Conservation (phyloP, 2,888 invertebrate genomes). For the Ormyrus labotus region DNA sequence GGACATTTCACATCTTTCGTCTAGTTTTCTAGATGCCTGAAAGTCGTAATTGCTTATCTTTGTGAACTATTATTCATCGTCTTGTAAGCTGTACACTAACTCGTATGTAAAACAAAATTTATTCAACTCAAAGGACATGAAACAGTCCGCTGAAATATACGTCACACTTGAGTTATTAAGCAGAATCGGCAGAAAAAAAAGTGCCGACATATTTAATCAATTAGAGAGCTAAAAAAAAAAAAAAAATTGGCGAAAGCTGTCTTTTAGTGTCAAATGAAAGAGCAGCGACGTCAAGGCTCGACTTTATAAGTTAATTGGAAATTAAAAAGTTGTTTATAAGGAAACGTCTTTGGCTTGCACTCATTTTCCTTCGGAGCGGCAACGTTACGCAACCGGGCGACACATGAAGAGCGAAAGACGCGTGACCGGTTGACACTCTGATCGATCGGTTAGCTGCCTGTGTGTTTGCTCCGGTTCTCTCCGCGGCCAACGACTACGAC, state of each 20-base stretch:
- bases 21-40: too few species aligned
- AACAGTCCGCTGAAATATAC: background rate
- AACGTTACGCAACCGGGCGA: conserved; percentile 41
- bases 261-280: background rate
- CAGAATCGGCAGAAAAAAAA: background rate
- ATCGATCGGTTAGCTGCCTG: conserved; percentile 61
- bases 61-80: too few species aligned
- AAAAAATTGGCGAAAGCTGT: background rate
- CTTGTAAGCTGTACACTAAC: too few species aligned
- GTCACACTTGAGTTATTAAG: too few species aligned
- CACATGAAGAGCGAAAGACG: conserved; percentile 34
- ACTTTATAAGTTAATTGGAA: conserved; percentile 34
- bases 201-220: conserved; percentile 10
- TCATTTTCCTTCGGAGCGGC: conserved; percentile 31
- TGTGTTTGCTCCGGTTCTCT: conserved; percentile 74
- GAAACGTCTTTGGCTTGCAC: conserved; percentile 25
- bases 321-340: conserved; percentile 49
- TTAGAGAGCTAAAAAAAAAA: background rate
- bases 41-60: too few species aligned
- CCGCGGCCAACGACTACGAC: conserved; percentile 5
- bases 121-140: background rate
- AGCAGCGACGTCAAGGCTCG: background rate
- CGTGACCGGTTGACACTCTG: conserved; percentile 53
- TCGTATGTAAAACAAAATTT: background rate
- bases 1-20: too few species aligned